Percentiles rank a stretch among this genome's conserved stretches.
phyloP scores from a whole-genome alignment of 2,797 vertebrate genomes.

The Sebastes melanostomus region DNA sequence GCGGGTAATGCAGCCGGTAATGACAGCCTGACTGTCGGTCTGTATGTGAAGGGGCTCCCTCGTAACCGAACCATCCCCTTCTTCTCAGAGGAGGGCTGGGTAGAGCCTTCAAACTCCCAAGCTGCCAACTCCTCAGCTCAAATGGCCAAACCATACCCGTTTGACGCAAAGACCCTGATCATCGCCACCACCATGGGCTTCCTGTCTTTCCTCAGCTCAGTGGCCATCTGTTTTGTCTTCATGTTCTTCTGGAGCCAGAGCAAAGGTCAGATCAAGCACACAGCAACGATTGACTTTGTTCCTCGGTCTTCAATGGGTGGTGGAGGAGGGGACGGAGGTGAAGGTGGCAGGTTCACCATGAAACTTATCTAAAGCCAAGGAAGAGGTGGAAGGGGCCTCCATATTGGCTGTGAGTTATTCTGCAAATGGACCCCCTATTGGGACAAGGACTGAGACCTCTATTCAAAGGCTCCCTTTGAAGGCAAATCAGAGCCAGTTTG shows the following conservation, averaged over 20 bases:
- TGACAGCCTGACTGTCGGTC: conserved; percentile 84
- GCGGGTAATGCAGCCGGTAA: conserved; percentile 89
- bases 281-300: conserved; percentile 88
- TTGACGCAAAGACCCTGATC: conserved; percentile 86
- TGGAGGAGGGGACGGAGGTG: conserved; percentile 76
- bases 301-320: conserved; percentile 82
- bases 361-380: conserved; percentile 82
- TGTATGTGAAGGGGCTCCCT: conserved; percentile 83
- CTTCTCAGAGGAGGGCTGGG: conserved; percentile 75
- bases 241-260: conserved; percentile 94
- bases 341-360: conserved; percentile 84
- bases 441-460: conserved; percentile 12
- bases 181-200: conserved; percentile 91
- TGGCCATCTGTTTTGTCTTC: conserved; percentile 90
- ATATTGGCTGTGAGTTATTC: conserved; percentile 4
- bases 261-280: conserved; percentile 90
- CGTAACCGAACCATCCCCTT: conserved; percentile 76
- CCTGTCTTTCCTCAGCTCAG: conserved; percentile 91
- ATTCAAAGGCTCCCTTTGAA: conserved; percentile 17
- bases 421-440: not conserved
- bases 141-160: conserved; percentile 77
- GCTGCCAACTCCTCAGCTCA: conserved; percentile 77
- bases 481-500: conserved; percentile 19
- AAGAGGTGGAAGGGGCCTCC: not conserved
- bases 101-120: conserved; percentile 72